Conservation (phyloP, 2,113 vertebrate genomes). For the Nycticorax nycticorax region DNA sequence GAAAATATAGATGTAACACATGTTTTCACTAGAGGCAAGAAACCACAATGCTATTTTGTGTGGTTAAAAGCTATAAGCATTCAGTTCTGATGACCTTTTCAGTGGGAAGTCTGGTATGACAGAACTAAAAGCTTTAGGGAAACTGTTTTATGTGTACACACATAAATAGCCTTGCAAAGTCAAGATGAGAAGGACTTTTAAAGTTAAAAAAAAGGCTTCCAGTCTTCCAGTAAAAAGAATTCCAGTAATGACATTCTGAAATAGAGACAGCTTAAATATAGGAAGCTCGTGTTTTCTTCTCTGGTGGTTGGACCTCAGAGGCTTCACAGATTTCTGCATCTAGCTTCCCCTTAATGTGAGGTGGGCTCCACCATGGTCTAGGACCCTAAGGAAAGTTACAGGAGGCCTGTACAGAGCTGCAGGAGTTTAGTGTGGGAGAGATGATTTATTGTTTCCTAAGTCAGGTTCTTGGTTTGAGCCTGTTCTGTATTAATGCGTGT, state of each 20-base stretch:
- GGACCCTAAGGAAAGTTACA: neutral
- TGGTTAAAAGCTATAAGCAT: slow-evolving; percentile 36
- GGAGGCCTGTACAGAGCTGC: neutral
- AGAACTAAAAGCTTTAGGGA: slow-evolving; percentile 47
- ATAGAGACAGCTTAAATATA: neutral
- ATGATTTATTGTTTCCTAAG: neutral
- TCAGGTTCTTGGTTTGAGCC: neutral
- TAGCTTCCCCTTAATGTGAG: neutral
- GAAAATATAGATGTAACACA: slow-evolving; percentile 4
- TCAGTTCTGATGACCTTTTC: slow-evolving; percentile 59
- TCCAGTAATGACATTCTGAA: neutral
- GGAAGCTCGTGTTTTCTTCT: neutral
- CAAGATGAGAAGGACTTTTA: neutral
- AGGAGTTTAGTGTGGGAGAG: neutral
- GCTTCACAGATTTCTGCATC: neutral
- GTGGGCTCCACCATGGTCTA: neutral
- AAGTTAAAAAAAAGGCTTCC: neutral
- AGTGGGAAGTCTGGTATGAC: slow-evolving; percentile 58
- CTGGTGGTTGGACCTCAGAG: neutral
- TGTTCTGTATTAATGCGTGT: neutral
- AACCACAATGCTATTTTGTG: slow-evolving; percentile 37
- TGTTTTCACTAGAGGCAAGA: slow-evolving; percentile 55
- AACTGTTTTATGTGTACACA: neutral
- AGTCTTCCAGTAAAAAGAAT: neutral
- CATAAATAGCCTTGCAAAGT: neutral